Conservation (phyloP, 1,140 invertebrate genomes). For the Zaprionus lachaisei region DNA sequence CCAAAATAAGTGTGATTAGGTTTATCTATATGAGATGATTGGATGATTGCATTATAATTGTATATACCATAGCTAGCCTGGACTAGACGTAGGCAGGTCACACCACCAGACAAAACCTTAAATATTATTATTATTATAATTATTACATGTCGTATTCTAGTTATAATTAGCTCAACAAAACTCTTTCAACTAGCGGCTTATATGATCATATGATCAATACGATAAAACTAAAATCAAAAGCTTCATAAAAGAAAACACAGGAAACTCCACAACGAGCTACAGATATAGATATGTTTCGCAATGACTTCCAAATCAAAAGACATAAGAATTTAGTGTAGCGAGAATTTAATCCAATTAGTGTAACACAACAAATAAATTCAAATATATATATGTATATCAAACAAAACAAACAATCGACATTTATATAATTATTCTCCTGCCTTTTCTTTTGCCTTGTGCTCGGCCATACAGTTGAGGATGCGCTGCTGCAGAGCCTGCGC, state of each 20-base stretch:
- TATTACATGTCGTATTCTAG: constrained; percentile 24
- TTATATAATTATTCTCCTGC: constrained; percentile 12
- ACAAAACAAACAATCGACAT: not conserved
- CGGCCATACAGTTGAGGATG: constrained; percentile 60
- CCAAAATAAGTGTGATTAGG: constrained; percentile 77
- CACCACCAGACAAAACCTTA: constrained; percentile 61
- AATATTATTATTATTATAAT: constrained; percentile 37
- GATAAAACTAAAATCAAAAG: constrained; percentile 20
- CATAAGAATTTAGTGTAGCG: constrained; percentile 56
- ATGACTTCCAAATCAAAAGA: constrained; percentile 75
- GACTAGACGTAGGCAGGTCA: constrained; percentile 18
- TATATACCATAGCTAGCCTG: constrained; percentile 31
- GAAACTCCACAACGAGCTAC: constrained; percentile 37
- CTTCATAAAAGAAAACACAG: constrained; percentile 19
- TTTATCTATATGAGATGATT: constrained; percentile 12
- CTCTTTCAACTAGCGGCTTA: not conserved
- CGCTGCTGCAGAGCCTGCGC: constrained; percentile 56
- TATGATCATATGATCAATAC: constrained; percentile 11
- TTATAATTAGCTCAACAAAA: constrained; percentile 40
- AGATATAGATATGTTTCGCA: constrained; percentile 37
- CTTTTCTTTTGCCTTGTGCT: constrained; percentile 37
- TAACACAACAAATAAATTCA: constrained; percentile 59
- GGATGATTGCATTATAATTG: constrained; percentile 59
- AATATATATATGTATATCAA: constrained; percentile 34
- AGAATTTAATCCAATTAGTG: constrained; percentile 68